phyloP scores from a whole-genome alignment of 2,797 vertebrate genomes.

The Sebastes vulpes region DNA sequence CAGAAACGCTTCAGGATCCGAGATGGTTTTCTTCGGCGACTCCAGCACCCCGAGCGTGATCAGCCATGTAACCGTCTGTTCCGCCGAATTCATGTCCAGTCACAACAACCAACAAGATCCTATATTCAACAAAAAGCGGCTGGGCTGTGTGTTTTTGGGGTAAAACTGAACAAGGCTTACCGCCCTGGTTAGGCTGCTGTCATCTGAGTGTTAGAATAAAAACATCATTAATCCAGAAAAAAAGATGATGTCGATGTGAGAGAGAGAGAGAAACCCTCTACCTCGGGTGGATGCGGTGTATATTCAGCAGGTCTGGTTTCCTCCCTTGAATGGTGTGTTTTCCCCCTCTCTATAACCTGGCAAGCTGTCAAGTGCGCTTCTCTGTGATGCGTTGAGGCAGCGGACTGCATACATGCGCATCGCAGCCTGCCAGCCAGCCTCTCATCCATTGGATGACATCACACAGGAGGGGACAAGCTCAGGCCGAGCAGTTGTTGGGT shows the following conservation, averaged over 20 bases:
- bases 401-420: constrained; percentile 81
- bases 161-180: constrained; percentile 42
- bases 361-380: constrained; percentile 88
- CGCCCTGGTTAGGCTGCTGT: constrained; percentile 66
- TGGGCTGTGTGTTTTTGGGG: constrained; percentile 5
- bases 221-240: constrained; percentile 51
- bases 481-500: constrained; percentile 68
- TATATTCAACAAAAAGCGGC: constrained; percentile 60
- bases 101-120: constrained; percentile 58
- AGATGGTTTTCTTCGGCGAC: constrained; percentile 96
- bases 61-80: constrained; percentile 98
- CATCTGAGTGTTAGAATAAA: constrained; percentile 68
- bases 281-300: constrained; percentile 84
- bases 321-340: constrained; percentile 65
- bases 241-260: constrained; percentile 69
- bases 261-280: constrained; percentile 55
- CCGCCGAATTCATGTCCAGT: constrained; percentile 93
- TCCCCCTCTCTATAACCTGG: constrained; percentile 79
- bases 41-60: constrained; percentile 96
- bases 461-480: constrained; percentile 79
- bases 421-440: constrained; percentile 73
- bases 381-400: constrained; percentile 84
- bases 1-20: constrained; percentile 93
- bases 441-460: constrained; percentile 88
- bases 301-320: constrained; percentile 85